A percentile compares a stretch with the other conserved stretches of the same genome.
Conservation (phyloP, 1,140 invertebrate genomes). For the Trichonephila inaurata region DNA sequence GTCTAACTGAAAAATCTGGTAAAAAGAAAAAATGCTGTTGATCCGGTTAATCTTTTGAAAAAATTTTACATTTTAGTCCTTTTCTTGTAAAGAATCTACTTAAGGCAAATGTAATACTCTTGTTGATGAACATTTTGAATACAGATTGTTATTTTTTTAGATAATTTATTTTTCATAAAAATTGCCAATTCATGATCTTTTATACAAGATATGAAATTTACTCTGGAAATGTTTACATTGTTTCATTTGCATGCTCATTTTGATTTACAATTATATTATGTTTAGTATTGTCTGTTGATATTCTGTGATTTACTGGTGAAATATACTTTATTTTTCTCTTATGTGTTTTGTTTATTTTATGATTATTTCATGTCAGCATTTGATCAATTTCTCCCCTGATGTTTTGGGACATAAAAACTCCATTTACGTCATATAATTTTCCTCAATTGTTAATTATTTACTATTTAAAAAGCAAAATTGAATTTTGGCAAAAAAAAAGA, state of each 20-base stretch:
- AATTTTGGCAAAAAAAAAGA: no score
- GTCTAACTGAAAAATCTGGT: not conserved
- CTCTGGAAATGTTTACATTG: constrained; percentile 24
- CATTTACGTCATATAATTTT: no score
- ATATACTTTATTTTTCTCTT: constrained; percentile 49
- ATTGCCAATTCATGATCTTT: constrained; percentile 13
- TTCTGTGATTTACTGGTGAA: constrained; percentile 46
- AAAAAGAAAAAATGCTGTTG: constrained; percentile 69
- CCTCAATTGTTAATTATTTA: no score
- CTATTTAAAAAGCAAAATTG: no score
- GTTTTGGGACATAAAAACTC: no score
- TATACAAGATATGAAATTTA: constrained; percentile 46
- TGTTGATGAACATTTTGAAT: not conserved
- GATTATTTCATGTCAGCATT: no score
- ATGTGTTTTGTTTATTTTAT: not conserved
- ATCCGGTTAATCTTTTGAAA: not conserved
- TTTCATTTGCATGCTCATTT: not conserved
- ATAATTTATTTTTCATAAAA: constrained; percentile 50
- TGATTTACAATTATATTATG: not conserved
- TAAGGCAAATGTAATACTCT: not conserved
- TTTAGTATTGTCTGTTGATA: constrained; percentile 16
- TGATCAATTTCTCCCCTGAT: no score
- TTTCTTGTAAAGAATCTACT: not conserved
- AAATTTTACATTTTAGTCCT: not conserved
- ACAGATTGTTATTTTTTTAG: constrained; percentile 11